Evolutionary conservation across 2,888 invertebrate genomes (phyloP).

Genomic region (Lasioglossum lativentre): DNA sequence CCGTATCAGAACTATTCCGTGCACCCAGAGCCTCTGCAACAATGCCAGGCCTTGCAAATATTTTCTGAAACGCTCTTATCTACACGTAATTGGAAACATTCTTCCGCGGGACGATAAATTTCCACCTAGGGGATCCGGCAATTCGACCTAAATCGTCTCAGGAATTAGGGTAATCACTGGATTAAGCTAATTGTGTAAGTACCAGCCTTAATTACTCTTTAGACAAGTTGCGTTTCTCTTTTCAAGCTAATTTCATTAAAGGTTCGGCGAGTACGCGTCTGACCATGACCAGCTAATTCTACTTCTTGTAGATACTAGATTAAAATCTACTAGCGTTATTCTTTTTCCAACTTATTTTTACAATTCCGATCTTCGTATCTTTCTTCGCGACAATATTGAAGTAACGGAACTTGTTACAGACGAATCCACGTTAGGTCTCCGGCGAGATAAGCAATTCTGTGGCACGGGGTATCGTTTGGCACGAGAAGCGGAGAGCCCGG

Average conservation of each 20-base stretch:
- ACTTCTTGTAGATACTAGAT: neutral
- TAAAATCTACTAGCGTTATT: no score
- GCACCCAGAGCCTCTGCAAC: neutral
- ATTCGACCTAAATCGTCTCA: neutral
- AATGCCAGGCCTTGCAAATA: neutral
- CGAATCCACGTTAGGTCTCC: neutral
- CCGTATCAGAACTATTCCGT: conserved; percentile 12
- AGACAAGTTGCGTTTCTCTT: neutral
- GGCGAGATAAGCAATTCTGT: neutral
- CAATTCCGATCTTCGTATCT: neutral
- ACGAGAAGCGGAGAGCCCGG: neutral
- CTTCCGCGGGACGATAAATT: neutral
- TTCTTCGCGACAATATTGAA: neutral
- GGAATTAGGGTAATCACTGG: neutral
- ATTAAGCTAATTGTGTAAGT: neutral
- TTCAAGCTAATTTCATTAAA: neutral
- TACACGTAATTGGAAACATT: neutral
- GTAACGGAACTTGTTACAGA: neutral
- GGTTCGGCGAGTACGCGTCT: neutral
- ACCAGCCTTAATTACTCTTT: neutral
- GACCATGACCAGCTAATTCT: neutral
- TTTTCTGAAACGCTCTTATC: neutral
- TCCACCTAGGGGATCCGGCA: neutral
- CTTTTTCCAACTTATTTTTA: no score
- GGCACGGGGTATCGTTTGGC: neutral